Percentiles rank a stretch among this genome's conserved stretches.
These are phyloP conservation scores for Smithornis capensis DNA, from an alignment of 2,113 vertebrate species.

Conservation along the genomic window DNA sequence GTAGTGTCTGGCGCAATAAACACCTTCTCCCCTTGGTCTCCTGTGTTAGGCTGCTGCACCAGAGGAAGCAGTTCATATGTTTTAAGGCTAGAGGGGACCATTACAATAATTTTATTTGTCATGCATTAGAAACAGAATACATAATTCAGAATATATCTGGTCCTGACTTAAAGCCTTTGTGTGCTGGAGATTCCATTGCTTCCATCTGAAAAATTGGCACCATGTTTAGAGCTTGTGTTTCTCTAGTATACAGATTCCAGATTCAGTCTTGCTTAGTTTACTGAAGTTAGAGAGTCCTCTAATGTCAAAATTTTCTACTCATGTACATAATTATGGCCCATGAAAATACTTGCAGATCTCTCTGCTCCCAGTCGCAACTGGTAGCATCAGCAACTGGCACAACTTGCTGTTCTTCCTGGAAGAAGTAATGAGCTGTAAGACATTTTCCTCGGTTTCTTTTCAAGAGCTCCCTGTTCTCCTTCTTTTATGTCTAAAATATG, in stretches of 20 bases:
- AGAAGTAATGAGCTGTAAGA: background rate
- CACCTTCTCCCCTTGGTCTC: background rate
- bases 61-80: background rate
- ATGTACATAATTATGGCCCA: background rate
- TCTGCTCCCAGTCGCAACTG: background rate
- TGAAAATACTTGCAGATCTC: background rate
- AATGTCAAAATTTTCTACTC: background rate
- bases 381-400: background rate
- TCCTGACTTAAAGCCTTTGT: background rate
- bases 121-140: background rate
- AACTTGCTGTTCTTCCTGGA: background rate
- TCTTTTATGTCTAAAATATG: background rate
- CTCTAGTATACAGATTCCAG: background rate
- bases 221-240: background rate
- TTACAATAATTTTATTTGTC: conserved; percentile 28
- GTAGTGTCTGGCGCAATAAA: background rate
- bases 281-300: background rate
- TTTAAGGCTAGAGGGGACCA: conserved; percentile 43
- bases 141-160: background rate
- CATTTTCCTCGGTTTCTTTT: background rate
- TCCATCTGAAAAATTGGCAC: background rate
- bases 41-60: background rate
- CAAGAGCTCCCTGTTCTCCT: background rate
- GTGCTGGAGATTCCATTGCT: background rate
- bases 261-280: background rate